Conservation (phyloP, 1,140 invertebrate genomes). For the Lepidostoma basale region DNA sequence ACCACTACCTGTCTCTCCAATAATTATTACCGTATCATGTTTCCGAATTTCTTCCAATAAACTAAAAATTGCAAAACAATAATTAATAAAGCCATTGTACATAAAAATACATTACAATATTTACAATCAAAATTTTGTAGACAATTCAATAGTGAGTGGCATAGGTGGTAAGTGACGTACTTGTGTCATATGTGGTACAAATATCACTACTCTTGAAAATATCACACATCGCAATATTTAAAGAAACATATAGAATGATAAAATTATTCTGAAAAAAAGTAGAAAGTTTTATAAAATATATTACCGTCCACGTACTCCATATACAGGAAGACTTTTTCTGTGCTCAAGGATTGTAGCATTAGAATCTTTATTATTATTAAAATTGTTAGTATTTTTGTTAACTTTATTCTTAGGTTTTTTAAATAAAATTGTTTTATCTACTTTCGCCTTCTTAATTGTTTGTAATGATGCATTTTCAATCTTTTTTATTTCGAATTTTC, state of each 20-base stretch:
- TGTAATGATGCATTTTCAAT: conserved; percentile 1
- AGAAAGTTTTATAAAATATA: not conserved
- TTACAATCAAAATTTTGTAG: not conserved
- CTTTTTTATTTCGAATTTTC: conserved; percentile 32
- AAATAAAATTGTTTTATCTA: too few relatives aligned
- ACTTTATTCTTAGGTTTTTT: too few relatives aligned
- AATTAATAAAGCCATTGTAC: not conserved
- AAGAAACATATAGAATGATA: not conserved
- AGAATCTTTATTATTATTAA: conserved; percentile 16
- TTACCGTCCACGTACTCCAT: conserved; percentile 35
- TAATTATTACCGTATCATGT: conserved; percentile 79
- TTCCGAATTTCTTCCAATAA: conserved; percentile 58
- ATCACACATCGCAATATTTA: not conserved
- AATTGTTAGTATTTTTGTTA: too few relatives aligned
- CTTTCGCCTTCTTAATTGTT: conserved; percentile 34
- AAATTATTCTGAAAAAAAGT: not conserved
- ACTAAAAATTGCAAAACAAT: conserved; percentile 46
- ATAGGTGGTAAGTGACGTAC: too few relatives aligned
- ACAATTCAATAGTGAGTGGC: too few relatives aligned
- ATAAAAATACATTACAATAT: not conserved
- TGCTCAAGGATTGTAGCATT: conserved; percentile 30
- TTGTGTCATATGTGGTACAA: too few relatives aligned
- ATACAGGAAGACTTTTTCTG: conserved; percentile 37
- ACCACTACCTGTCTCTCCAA: conserved; percentile 96
- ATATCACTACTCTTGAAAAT: too few relatives aligned